Conservation (phyloP, 2,797 vertebrate species). For the Siniperca obscura region DNA sequence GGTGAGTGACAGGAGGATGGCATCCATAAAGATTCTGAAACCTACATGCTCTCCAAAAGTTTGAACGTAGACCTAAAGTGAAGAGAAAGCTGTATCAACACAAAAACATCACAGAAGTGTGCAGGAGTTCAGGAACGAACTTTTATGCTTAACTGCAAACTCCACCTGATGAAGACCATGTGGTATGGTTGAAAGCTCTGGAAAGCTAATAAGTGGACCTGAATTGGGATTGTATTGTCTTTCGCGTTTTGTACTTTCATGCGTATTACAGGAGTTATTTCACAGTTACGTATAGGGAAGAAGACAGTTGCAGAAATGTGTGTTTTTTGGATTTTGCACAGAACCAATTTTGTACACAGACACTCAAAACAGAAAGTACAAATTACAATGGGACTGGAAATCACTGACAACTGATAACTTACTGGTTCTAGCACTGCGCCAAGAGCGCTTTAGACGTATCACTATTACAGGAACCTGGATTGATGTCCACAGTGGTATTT, state of each 20-base stretch:
- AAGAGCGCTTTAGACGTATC: conserved; percentile 32
- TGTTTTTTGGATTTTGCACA: not conserved
- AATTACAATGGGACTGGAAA: conserved; percentile 1
- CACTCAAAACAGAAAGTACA: not conserved
- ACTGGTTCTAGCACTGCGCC: conserved; percentile 22
- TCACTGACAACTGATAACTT: conserved; percentile 12
- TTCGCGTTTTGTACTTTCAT: not conserved
- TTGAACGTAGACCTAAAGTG: conserved; percentile 91
- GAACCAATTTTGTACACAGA: not conserved
- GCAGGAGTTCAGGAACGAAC: not conserved
- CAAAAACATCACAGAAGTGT: not conserved
- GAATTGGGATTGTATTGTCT: not conserved
- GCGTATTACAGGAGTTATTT: not conserved
- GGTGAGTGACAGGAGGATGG: conserved; percentile 94
- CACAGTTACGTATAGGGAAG: not conserved
- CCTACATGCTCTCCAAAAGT: conserved; percentile 96
- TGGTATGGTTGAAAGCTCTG: not conserved
- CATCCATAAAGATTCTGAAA: conserved; percentile 98
- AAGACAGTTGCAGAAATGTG: not conserved
- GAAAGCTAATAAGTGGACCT: not conserved
- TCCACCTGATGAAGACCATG: not conserved
- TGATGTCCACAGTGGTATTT: conserved; percentile 41
- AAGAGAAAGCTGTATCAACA: not conserved
- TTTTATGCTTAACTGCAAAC: not conserved
- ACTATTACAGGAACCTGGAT: conserved; percentile 21